Evolutionary conservation across 2,113 vertebrate genomes (phyloP).

Genomic region (Muntiacus reevesi): DNA sequence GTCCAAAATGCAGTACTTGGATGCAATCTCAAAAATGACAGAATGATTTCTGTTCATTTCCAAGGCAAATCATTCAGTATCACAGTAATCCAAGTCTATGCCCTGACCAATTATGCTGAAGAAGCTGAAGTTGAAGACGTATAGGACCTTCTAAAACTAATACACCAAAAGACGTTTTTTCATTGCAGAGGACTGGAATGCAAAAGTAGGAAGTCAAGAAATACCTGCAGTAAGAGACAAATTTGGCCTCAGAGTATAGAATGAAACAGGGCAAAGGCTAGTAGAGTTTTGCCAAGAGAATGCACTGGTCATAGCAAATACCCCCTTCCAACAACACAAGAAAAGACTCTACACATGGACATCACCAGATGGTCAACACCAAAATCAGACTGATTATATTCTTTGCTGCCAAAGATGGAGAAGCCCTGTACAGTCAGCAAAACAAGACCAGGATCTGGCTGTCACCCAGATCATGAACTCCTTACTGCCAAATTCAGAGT

Average conservation of each 20-base stretch:
- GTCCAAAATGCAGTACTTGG: not conserved
- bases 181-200: not conserved
- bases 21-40: not conserved
- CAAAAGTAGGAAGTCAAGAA: not conserved
- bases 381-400: not conserved
- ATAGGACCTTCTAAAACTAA: not conserved
- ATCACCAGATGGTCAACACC: not conserved
- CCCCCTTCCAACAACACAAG: not conserved
- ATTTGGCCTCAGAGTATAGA: not conserved
- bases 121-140: not conserved
- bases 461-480: not conserved
- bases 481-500: not conserved
- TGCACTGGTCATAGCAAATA: not conserved
- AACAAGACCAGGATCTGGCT: not conserved
- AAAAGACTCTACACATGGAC: not conserved
- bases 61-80: not conserved
- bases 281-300: not conserved
- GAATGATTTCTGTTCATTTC: not conserved
- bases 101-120: not conserved
- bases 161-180: not conserved
- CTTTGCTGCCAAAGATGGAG: not conserved
- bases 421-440: not conserved
- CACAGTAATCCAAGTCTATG: not conserved
- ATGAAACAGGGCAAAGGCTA: not conserved
- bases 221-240: not conserved